Base-by-base conservation (phyloP, 2,113 vertebrate species). In the Sphyrna mokarran region DNA sequence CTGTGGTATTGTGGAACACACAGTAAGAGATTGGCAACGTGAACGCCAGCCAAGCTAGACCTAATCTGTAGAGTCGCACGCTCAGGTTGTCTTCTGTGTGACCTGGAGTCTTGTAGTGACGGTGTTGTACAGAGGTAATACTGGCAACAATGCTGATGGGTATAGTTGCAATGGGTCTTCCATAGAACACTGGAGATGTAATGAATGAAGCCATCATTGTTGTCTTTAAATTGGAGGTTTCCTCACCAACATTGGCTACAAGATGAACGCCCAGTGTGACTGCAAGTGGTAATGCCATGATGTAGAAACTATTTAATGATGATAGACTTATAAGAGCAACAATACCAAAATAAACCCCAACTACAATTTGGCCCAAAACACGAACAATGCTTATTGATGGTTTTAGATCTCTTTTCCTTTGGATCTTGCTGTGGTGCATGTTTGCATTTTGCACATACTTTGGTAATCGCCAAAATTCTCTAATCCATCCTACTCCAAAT, bases 301-400 rank as follows among this genome's bases (percentile, higher is more conserved):
- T 58, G 89, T 98, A 98, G 97, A 98, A 99, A 96, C 96, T 98
- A 18, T 96, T 97, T 95, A 98, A 97, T 95, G 97, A 97, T 95
- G 98, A 98, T 63, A 99, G 97, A 76, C 98, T 98, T 66, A 99
- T 96, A 13, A 98, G 97, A 11, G 98, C 98, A 96, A 98, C 97
- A 0, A 98, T 96, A 16, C 98, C 99, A 80, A 99, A 99, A 96
- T 98, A 99, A 86, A 98, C 97, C 80, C 99, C 99, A 48, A 98
- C 98, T 22, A 96, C 96, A 96, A 98, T 96, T 97, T 99, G 98
- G 68, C 98, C 98, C 0, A 94, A 96, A 96, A 99, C 98, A 43
- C 98, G 97, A 96, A 98, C 94, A 4, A 97, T 96, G 96, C 97
- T 97, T 23, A 97, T 89, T 14, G 97, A 96, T 0, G 98, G 98